A percentile compares a stretch with the other conserved stretches of the same genome.
phyloP scores from a whole-genome alignment of 2,888 invertebrate species.

The Chaetoderma sp. region DNA sequence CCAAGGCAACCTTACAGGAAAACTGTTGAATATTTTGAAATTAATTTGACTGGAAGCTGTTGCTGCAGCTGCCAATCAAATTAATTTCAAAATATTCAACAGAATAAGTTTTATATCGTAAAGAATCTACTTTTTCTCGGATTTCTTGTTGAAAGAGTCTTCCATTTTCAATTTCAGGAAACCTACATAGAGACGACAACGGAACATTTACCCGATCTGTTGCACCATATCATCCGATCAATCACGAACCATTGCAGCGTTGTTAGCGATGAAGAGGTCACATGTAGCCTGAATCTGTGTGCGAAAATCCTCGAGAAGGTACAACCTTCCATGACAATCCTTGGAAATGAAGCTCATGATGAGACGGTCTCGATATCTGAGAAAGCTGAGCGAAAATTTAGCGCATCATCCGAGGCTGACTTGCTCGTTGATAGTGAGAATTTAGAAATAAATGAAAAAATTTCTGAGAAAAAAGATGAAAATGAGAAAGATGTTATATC shows the following conservation, averaged over 20 bases:
- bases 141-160: no score
- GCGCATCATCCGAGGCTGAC: neutral
- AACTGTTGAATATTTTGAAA: no score
- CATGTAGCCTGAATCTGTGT: slow-evolving; percentile 77
- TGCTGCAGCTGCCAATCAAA: no score
- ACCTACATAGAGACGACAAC: slow-evolving; percentile 83
- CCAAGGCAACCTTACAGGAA: no score
- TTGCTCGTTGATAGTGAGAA: neutral
- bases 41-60: no score
- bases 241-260: slow-evolving; percentile 74
- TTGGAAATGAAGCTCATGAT: slow-evolving; percentile 13
- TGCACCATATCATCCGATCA: slow-evolving; percentile 77
- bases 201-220: slow-evolving; percentile 82
- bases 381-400: neutral
- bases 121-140: no score
- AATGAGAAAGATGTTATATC: slow-evolving; percentile 5
- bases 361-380: slow-evolving; percentile 3
- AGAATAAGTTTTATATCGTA: no score
- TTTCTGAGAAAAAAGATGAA: neutral
- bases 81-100: no score
- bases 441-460: neutral
- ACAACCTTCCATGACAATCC: slow-evolving; percentile 73
- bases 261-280: slow-evolving; percentile 76
- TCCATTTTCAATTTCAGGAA: no score
- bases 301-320: slow-evolving; percentile 82